These are phyloP conservation scores for Notodonta ziczac DNA, from an alignment of 2,888 invertebrate genomes.

Conservation along the genomic window DNA sequence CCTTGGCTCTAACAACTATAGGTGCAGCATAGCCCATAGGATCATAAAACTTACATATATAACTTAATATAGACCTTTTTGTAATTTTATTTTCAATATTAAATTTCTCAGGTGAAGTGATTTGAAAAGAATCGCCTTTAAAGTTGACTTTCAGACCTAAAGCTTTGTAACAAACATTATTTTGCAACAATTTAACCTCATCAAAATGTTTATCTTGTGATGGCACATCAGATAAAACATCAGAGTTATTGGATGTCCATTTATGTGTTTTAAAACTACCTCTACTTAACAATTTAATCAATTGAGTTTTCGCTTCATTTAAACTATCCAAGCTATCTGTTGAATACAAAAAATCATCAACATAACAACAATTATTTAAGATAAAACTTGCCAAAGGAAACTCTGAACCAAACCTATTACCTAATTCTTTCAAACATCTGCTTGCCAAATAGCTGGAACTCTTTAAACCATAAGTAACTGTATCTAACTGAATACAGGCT, in stretches of 20 bases:
- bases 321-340: conserved; percentile 1
- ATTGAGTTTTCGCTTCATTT: conserved; percentile 17
- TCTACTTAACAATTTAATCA: conserved; percentile 3
- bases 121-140: conserved; percentile 8
- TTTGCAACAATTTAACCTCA: conserved; percentile 14
- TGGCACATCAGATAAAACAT: conserved; percentile 9
- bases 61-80: conserved; percentile 22
- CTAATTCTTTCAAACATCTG: background rate
- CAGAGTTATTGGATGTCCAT: conserved; percentile 15
- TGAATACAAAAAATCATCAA: background rate
- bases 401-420: background rate
- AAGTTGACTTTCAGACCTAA: conserved; percentile 14
- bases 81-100: conserved; percentile 9
- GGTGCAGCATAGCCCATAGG: conserved; percentile 22
- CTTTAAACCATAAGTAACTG: conserved; percentile 11
- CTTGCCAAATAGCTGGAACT: conserved; percentile 13
- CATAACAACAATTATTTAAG: background rate
- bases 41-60: conserved; percentile 26
- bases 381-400: background rate
- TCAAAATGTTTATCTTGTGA: conserved; percentile 11
- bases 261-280: conserved; percentile 22
- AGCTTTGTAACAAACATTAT: conserved; percentile 17
- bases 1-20: conserved; percentile 18
- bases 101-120: conserved; percentile 10
- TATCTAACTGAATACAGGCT: conserved; percentile 23